Base-by-base conservation (phyloP, 2,888 invertebrate genomes). In the Tetheella fluctuosa region DNA sequence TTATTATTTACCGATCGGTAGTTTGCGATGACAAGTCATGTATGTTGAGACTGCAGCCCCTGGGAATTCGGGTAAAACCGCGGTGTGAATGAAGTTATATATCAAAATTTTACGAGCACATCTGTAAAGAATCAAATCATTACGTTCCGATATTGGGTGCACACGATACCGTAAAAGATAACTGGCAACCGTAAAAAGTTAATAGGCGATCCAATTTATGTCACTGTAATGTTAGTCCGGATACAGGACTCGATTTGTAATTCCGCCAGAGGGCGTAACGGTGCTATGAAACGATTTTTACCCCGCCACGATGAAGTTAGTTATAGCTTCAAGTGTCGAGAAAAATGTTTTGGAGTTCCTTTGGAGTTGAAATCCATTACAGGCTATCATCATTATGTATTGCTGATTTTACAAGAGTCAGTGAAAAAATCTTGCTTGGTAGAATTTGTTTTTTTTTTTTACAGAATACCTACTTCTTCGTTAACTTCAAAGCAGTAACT, bases 121-220 rank as follows among this genome's bases (percentile, higher is more conserved):
- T 66, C 69, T 71, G 70, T 68, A 67, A 70, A 67, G 69, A 70
- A 73, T 69, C 69, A 74, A 73, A 73, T 73, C 67, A 69, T 73
- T 70, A 68, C 64, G 61, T 64, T 64, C 64, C 69, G 63, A 71
- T 71, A 73, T 72, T 68, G 69, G 66, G 65, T 61, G 62, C 25
- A 55, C 53, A 52, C 57, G 59, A 61, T 59, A 57, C 64, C 57
- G 56, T 59, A 61, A 55, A 70, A 76, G 74, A 74, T 76, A 74
- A 71, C 74, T 69, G 64, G 64, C 66, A 65, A 69, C 67, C 74
- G 73, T 75, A 74, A 76, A 75, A 76, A 75, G 73, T 77, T 77
- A 77, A 77, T 75, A 73, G 73, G 69, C 69, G 61, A 66, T 65
- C 68, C 73, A 70, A 75, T 75, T 76, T 77, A 76, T 74, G 73